These are phyloP conservation scores for Aelia acuminata DNA, from an alignment of 2,888 invertebrate genomes.

Conservation along the genomic window DNA sequence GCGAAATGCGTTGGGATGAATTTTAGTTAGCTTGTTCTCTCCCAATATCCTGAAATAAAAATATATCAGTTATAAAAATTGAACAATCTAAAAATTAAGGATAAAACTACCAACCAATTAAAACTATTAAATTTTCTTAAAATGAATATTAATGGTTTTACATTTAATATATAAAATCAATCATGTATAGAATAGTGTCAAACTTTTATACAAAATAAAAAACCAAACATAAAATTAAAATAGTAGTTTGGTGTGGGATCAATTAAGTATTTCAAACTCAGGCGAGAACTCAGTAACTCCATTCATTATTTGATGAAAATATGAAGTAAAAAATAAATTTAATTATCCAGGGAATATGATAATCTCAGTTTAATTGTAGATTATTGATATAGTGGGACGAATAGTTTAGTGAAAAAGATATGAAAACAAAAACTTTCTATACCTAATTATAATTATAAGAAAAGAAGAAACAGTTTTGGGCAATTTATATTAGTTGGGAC, in stretches of 20 bases:
- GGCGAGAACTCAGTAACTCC: neutral
- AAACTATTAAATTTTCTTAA: neutral
- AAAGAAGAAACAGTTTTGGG: neutral
- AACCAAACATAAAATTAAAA: no score
- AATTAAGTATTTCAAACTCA: no score
- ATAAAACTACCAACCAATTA: neutral
- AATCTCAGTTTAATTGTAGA: no score
- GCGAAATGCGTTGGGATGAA: constrained; percentile 78
- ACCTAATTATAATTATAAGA: neutral
- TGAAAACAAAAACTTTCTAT: neutral
- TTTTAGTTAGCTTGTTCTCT: constrained; percentile 80
- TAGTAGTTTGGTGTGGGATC: neutral
- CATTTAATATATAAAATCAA: neutral
- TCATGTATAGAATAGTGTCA: no score
- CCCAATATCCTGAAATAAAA: constrained; percentile 78
- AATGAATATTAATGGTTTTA: neutral
- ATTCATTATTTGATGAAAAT: neutral
- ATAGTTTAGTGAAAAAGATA: neutral
- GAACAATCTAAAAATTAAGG: neutral
- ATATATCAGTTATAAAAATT: constrained; percentile 22
- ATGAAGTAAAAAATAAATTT: neutral
- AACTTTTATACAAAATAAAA: no score
- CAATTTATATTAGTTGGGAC: neutral
- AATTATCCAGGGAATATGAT: no score
- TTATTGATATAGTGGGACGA: neutral